Evolutionary conservation across 2,797 vertebrate species (phyloP).

Genomic region (Pseudochromis fuscus): DNA sequence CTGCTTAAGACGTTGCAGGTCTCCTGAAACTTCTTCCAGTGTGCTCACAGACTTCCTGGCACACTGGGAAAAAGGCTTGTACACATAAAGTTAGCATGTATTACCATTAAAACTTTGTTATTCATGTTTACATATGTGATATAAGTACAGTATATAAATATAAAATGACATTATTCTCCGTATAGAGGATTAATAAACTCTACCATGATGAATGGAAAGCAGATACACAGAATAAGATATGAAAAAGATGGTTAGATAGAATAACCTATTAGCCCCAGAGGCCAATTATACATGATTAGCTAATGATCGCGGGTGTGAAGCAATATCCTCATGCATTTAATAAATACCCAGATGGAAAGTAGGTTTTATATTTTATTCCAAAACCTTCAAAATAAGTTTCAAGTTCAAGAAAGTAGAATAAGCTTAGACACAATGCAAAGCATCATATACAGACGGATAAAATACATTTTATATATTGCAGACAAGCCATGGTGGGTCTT

Average conservation of each 20-base stretch:
- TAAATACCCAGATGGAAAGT: slow-evolving; percentile 38
- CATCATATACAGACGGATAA: slow-evolving; percentile 99
- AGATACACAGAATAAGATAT: neutral
- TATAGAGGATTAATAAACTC: too few species aligned
- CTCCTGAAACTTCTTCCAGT: too few species aligned
- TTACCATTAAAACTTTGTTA: too few species aligned
- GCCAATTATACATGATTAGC: neutral
- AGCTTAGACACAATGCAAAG: slow-evolving; percentile 96
- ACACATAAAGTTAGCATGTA: too few species aligned
- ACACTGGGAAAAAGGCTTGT: too few species aligned
- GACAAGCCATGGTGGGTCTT: slow-evolving; percentile 96
- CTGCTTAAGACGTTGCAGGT: too few species aligned
- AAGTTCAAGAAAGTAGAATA: slow-evolving; percentile 98
- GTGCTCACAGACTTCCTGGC: too few species aligned
- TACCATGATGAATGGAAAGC: neutral
- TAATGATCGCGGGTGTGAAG: neutral
- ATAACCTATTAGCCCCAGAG: neutral
- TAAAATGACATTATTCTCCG: too few species aligned
- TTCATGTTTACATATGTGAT: too few species aligned
- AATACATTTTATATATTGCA: slow-evolving; percentile 99
- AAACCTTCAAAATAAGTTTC: slow-evolving; percentile 99
- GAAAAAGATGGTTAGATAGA: neutral
- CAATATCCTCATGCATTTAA: slow-evolving; percentile 28
- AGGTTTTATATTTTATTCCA: slow-evolving; percentile 98
- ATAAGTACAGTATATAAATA: too few species aligned